phyloP scores from a whole-genome alignment of 2,888 invertebrate genomes.

The Orthonychiurus folsomi region DNA sequence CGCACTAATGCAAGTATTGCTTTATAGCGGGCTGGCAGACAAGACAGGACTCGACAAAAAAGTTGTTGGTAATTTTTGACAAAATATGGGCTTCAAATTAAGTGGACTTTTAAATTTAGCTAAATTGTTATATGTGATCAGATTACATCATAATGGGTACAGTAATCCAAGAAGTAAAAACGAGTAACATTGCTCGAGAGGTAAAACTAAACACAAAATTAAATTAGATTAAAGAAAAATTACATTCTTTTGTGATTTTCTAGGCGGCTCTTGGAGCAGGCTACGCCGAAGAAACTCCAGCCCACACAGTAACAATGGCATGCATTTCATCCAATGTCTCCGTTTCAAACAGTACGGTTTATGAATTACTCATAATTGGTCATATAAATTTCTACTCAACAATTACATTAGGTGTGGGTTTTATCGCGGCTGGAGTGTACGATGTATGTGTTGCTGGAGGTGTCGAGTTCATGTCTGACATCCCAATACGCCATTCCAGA shows the following conservation, averaged over 20 bases:
- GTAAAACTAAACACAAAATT: not conserved
- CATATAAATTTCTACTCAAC: not conserved
- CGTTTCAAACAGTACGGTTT: slow-evolving; percentile 48
- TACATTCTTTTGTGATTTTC: no score
- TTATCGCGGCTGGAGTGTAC: slow-evolving; percentile 82
- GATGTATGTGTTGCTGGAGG: slow-evolving; percentile 92
- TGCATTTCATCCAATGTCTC: slow-evolving; percentile 93
- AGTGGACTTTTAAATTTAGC: no score
- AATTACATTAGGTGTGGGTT: slow-evolving; percentile 57
- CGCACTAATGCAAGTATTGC: no score
- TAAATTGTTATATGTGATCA: not conserved
- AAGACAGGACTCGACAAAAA: no score
- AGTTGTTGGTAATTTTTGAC: no score
- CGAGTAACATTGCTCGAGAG: slow-evolving; percentile 92
- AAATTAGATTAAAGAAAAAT: no score
- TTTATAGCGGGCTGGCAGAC: no score
- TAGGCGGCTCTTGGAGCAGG: slow-evolving; percentile 74
- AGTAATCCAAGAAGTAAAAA: slow-evolving; percentile 96
- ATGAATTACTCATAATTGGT: not conserved
- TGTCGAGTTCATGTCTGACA: slow-evolving; percentile 97
- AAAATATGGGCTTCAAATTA: no score
- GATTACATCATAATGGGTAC: slow-evolving; percentile 94
- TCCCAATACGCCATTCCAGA: slow-evolving; percentile 90
- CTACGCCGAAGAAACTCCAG: slow-evolving; percentile 80
- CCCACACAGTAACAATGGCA: slow-evolving; percentile 97